These are phyloP conservation scores for Busseola fusca DNA, from an alignment of 2,888 invertebrate species.

Conservation along the genomic window DNA sequence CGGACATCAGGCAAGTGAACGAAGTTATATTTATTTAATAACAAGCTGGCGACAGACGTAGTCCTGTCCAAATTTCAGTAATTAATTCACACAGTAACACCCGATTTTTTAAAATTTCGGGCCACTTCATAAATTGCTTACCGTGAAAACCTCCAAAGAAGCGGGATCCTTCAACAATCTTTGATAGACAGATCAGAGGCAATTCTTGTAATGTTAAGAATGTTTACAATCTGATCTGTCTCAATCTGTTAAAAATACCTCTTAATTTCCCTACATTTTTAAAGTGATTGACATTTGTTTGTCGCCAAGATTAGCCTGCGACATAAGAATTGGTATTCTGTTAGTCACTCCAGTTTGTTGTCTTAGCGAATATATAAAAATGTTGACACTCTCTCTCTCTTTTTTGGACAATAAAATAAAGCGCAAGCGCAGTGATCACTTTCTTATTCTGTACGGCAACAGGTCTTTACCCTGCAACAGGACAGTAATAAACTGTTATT, in stretches of 20 bases:
- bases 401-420: not conserved
- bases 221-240: too few species aligned
- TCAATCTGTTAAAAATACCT: too few species aligned
- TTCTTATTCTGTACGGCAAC: not conserved
- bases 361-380: not conserved
- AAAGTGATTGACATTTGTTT: too few species aligned
- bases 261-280: too few species aligned
- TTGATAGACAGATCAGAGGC: not conserved
- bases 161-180: not conserved
- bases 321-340: not conserved
- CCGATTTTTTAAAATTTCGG: not conserved
- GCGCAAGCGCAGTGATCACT: too few species aligned
- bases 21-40: not conserved
- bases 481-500: not conserved
- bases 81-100: too few species aligned
- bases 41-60: not conserved
- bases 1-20: conserved; percentile 83
- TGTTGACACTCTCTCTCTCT: not conserved
- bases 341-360: not conserved
- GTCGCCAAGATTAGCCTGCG: too few species aligned
- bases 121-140: not conserved
- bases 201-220: too few species aligned
- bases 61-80: not conserved
- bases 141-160: not conserved
- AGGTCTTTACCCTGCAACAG: not conserved